Evolutionary conservation across 2,797 vertebrate species (phyloP), one percentile per base, ranked within the genome.

Genomic region (Moxostoma hubbsi): DNA sequence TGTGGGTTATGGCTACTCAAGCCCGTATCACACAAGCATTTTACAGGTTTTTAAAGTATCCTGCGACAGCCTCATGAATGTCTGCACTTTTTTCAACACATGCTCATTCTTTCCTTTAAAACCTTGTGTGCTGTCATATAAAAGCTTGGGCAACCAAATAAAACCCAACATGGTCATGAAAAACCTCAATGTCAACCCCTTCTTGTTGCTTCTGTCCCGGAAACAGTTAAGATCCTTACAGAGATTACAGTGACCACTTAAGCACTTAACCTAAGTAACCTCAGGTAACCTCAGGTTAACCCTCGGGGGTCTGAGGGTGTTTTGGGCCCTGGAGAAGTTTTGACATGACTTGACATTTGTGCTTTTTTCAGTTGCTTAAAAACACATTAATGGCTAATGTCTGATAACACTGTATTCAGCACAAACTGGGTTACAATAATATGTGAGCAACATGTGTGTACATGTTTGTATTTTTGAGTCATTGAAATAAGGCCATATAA

Each of bases 71-170:
- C 16, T 12, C 9, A 47, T 64, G 43, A 65, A 69, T 1, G 7
- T 46, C 55, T 50, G 36, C 47, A 45, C 43, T 9, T 58, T 57
- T 15, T 49, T 54, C n/a, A 51, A 59, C 57, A 59, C 58, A 79
- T 50, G 59, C 15, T 43, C 1, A 58, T 66, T 13, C 16, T 15
- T 18, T 70, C 24, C 49, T 50, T 13, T 53, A 65, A 79, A 77
- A 36, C 55, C 47, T 67, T 66, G 74, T 64, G 61, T 43, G 57
- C 57, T 70, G 49, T 53, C 57, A 45, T 12, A 53, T 43, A 68
- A 69, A 61, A 67, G 15, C 64, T 18, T 18, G 9, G 6, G 47
- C 47, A 67, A 13, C 8, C 65, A n/a, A n/a, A 49, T 57, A 66
- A 67, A 76, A 65, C 43, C 43, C 5, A 18, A 67, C 49, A 50